These are phyloP conservation scores for Microctonus hyperodae DNA, from an alignment of 2,888 invertebrate species.

Conservation along the genomic window DNA sequence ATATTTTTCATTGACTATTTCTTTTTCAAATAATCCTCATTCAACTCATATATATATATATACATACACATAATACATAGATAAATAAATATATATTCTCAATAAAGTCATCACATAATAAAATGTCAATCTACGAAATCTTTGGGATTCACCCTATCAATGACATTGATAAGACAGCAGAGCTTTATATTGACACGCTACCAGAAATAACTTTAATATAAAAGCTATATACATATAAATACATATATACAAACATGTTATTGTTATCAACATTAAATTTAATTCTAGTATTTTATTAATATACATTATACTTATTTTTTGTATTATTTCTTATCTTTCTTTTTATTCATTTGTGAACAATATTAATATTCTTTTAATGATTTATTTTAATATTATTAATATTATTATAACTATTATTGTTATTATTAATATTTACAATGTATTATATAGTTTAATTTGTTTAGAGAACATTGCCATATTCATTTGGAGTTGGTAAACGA, in stretches of 20 bases:
- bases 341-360: not conserved
- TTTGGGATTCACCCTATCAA: constrained; percentile 17
- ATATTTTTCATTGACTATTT: too few relatives aligned
- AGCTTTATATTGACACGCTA: not conserved
- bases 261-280: not conserved
- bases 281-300: not conserved
- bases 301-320: not conserved
- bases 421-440: not conserved
- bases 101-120: constrained; percentile 53
- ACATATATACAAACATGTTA: not conserved
- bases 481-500: constrained; percentile 76
- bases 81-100: constrained; percentile 55
- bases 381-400: too few relatives aligned
- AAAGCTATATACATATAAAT: not conserved
- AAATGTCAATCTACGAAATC: constrained; percentile 16
- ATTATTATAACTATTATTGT: not conserved
- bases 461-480: constrained; percentile 71
- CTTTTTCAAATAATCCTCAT: too few relatives aligned
- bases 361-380: not conserved
- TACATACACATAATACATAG: too few relatives aligned
- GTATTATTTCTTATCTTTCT: not conserved
- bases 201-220: not conserved
- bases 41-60: too few relatives aligned
- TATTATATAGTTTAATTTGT: constrained; percentile 19
- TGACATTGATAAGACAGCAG: constrained; percentile 18